Percentiles rank a stretch among this genome's conserved stretches.
Conservation (phyloP, 1,140 invertebrate genomes). For the Drosophila santomea region DNA sequence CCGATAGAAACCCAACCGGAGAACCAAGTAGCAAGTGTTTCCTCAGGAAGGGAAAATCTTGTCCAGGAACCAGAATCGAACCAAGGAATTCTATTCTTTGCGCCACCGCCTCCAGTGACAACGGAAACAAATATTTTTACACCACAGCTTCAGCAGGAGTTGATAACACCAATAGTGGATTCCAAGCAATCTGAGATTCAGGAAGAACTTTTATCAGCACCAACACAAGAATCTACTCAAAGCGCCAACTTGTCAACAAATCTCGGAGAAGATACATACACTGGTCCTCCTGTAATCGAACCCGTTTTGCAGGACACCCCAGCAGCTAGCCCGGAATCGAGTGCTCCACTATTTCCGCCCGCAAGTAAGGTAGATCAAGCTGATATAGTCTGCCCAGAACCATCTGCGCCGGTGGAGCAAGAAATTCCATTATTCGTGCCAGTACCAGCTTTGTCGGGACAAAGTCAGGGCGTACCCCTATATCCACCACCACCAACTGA, state of each 20-base stretch:
- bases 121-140: slow-evolving; percentile 14
- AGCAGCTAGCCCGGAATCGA: background rate
- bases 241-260: background rate
- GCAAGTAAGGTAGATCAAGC: slow-evolving; percentile 10
- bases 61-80: background rate
- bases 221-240: background rate
- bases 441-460: slow-evolving; percentile 29
- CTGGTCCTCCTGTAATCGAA: slow-evolving; percentile 25
- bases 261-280: slow-evolving; percentile 4
- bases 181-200: background rate
- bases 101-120: slow-evolving; percentile 7
- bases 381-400: background rate
- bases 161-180: background rate
- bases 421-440: slow-evolving; percentile 55
- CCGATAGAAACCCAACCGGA: background rate
- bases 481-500: slow-evolving; percentile 33
- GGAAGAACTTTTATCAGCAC: background rate
- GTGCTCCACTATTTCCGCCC: slow-evolving; percentile 8
- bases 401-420: slow-evolving; percentile 3
- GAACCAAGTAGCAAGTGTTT: background rate
- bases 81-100: slow-evolving; percentile 26
- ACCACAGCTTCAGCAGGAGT: background rate
- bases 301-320: slow-evolving; percentile 11
- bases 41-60: background rate
- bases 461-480: slow-evolving; percentile 7